Evolutionary conservation across 1,140 invertebrate genomes (phyloP).

Genomic region (Euwallacea fornicatus): DNA sequence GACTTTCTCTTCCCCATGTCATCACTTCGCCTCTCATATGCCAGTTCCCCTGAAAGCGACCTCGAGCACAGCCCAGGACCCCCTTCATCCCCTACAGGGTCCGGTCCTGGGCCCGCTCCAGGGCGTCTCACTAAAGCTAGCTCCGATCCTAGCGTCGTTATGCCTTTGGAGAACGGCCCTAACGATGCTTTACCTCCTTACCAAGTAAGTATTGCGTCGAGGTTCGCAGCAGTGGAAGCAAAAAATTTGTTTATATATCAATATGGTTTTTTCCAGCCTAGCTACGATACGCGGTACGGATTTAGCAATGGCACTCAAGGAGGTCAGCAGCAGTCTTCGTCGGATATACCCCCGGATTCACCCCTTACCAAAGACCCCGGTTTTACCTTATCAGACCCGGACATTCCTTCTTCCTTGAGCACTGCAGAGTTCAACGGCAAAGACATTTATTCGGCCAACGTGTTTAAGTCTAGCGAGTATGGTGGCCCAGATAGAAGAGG

Average conservation of each 20-base stretch:
- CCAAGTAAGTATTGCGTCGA: slow-evolving; percentile 60
- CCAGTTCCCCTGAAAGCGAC: slow-evolving; percentile 93
- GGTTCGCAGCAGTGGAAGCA: too few relatives aligned
- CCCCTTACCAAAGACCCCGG: slow-evolving; percentile 42
- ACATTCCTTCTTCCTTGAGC: slow-evolving; percentile 42
- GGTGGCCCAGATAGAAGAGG: slow-evolving; percentile 17
- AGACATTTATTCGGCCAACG: slow-evolving; percentile 38
- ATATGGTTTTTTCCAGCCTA: slow-evolving; percentile 46
- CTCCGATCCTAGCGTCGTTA: slow-evolving; percentile 83
- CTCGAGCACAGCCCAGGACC: slow-evolving; percentile 81
- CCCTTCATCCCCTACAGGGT: slow-evolving; percentile 56
- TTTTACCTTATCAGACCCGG: slow-evolving; percentile 45
- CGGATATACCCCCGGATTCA: slow-evolving; percentile 34
- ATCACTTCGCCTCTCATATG: slow-evolving; percentile 87
- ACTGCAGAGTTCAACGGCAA: slow-evolving; percentile 38
- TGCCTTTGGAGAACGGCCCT: slow-evolving; percentile 63
- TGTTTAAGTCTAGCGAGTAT: slow-evolving; percentile 38
- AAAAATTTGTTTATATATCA: not conserved
- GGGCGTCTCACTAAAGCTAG: slow-evolving; percentile 72
- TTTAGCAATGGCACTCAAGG: slow-evolving; percentile 45
- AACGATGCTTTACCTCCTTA: slow-evolving; percentile 74
- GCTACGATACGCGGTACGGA: slow-evolving; percentile 51
- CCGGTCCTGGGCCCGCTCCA: slow-evolving; percentile 59
- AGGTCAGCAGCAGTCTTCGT: slow-evolving; percentile 33
- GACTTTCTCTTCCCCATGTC: slow-evolving; percentile 99